phyloP scores from a whole-genome alignment of 1,140 invertebrate species.

The Chironomus striatipennis region DNA sequence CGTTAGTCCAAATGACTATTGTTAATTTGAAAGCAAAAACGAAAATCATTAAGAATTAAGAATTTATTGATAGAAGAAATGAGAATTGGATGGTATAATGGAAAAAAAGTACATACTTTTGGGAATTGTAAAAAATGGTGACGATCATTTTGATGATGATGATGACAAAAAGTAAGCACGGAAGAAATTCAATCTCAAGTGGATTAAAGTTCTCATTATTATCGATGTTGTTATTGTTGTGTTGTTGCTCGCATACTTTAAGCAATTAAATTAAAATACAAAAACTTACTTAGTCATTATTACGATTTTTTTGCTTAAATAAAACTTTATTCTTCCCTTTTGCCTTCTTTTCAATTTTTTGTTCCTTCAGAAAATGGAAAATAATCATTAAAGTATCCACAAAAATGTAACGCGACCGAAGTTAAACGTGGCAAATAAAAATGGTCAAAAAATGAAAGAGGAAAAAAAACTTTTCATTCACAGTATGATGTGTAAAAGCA shows the following conservation, averaged over 20 bases:
- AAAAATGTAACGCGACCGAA: background rate
- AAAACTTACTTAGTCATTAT: background rate
- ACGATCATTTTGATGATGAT: background rate
- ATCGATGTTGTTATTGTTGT: background rate
- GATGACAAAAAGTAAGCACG: background rate
- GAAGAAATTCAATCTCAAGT: background rate
- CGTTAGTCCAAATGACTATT: constrained; percentile 7
- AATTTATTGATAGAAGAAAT: constrained; percentile 5
- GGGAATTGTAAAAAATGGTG: background rate
- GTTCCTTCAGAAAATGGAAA: background rate
- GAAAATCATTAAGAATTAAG: constrained; percentile 9
- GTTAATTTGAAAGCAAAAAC: background rate
- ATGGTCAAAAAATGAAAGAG: background rate
- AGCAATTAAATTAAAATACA: background rate
- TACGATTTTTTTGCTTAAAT: background rate
- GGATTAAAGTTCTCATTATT: constrained; percentile 2
- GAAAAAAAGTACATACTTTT: background rate
- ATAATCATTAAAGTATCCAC: constrained; percentile 13
- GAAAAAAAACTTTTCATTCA: background rate
- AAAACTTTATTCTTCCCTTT: no score
- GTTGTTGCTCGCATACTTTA: background rate
- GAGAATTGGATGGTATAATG: background rate
- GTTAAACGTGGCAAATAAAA: background rate
- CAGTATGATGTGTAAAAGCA: no score
- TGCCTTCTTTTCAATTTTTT: no score